Evolutionary conservation across 2,797 vertebrate genomes (phyloP), one percentile per base, ranked within the genome.

Genomic region (Coregonus sp.): DNA sequence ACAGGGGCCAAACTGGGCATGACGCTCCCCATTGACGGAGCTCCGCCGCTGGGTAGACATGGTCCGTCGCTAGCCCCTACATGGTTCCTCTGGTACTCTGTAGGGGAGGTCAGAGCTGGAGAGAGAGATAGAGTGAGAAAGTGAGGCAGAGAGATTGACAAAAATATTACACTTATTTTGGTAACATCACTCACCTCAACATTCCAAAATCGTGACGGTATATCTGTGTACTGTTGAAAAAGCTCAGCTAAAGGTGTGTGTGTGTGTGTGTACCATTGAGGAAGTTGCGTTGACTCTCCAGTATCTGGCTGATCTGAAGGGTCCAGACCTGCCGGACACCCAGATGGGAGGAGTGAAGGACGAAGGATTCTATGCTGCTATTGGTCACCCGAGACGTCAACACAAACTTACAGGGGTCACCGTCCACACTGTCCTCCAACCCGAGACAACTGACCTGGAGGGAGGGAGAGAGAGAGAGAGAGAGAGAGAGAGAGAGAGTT

Each of bases 41-140:
- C 79, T 68, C 78, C 90, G 47, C 78, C n/a, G 72, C 85, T 80
- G 79, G 90, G 80, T 29, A 71, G 80, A 74, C 88, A 88, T 0
- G 91, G 76, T 31, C 86, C 86, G 12, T 88, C 75, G 54, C 90
- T 90, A 1, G 87, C 91, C 84, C 95, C 94, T 5, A 97, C 94
- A 70, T 99, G 98, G 92, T 98, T 99, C 94, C 95, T 96, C 96
- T 99, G 98, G 89, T 97, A 98, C 91, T 99, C 98, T 54, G 96
- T 95, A 12, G 97, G 96, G 85, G 97, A 98, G 15, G 96, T 96
- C 93, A 98, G 94, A 91, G 97, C 97, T 98, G 93, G 37, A 72
- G 37, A 16, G 31, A 20, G 63, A 66, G 51, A 47, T 7, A 11
- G 40, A 11, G 40, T 47, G 40, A 47, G 40, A 12, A 3, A 47